A percentile compares a stretch with the other conserved stretches of the same genome.
These are phyloP conservation scores for Cordylochernes scorpioides DNA, from an alignment of 2,888 invertebrate genomes.

Conservation along the genomic window DNA sequence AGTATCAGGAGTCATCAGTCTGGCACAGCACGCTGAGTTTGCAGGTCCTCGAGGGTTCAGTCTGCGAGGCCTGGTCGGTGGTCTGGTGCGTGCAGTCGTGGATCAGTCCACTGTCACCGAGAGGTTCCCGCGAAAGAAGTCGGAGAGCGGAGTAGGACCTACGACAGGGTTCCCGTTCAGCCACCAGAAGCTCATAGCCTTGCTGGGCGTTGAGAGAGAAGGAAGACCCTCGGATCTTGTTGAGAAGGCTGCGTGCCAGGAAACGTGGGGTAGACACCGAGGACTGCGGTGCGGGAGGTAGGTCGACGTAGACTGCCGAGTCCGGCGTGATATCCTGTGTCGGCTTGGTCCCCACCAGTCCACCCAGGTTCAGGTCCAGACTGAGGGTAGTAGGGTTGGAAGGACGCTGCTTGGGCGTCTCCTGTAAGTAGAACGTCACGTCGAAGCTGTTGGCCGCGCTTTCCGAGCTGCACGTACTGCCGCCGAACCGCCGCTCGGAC, in stretches of 20 bases:
- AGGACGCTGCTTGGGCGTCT: constrained; percentile 5
- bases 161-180: no score
- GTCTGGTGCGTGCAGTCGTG: no score
- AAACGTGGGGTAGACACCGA: constrained; percentile 1
- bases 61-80: no score
- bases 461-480: constrained; percentile 18
- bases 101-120: no score
- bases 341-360: constrained; percentile 2
- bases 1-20: no score
- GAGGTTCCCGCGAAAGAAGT: no score
- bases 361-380: constrained; percentile 7
- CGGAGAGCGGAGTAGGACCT: no score
- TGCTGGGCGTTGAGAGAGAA: constrained; percentile 9
- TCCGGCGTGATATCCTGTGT: constrained; percentile 16
- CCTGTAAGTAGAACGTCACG: constrained; percentile 13
- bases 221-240: constrained; percentile 9
- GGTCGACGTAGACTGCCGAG: constrained; percentile 15
- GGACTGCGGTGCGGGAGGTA: constrained; percentile 6
- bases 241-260: constrained; percentile 4
- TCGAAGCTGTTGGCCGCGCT: constrained; percentile 19
- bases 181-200: constrained; percentile 11
- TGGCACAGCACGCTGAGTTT: no score
- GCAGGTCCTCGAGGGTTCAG: no score
- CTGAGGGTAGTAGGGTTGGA: constrained; percentile 3
- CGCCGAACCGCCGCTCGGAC: constrained; percentile 12